These are phyloP conservation scores for Chiloscyllium plagiosum DNA, from an alignment of 2,113 vertebrate genomes.

Conservation along the genomic window DNA sequence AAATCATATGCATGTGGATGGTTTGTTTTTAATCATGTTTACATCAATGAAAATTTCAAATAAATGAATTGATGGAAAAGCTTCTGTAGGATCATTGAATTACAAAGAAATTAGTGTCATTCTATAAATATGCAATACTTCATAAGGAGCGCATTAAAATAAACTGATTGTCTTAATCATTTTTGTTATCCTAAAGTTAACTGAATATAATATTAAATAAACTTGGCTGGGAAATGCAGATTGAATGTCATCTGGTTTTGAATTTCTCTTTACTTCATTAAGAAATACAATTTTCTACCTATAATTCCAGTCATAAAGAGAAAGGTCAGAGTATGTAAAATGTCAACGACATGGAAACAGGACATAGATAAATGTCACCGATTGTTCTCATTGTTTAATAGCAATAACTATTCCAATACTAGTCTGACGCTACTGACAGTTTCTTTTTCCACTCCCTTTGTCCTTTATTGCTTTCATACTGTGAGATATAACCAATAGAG, in stretches of 20 bases:
- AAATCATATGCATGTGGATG: constrained; percentile 6
- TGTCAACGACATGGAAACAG: constrained; percentile 9
- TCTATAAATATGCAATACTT: constrained; percentile 9
- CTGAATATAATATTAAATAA: constrained; percentile 17
- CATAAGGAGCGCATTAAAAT: constrained; percentile 5
- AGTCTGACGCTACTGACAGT: not conserved
- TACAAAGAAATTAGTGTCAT: constrained; percentile 13
- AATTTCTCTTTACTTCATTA: not conserved
- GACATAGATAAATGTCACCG: not conserved
- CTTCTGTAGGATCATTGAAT: not conserved
- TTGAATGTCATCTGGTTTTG: not conserved
- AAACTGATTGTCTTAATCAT: constrained; percentile 26
- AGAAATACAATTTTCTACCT: not conserved
- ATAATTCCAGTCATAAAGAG: not conserved
- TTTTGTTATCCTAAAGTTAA: constrained; percentile 14
- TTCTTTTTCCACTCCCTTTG: not conserved
- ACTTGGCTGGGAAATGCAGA: not conserved
- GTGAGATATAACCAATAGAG: not conserved
- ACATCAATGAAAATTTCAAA: constrained; percentile 3
- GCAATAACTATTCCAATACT: constrained; percentile 9
- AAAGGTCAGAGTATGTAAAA: not conserved
- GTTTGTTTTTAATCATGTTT: constrained; percentile 22
- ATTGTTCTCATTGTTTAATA: not conserved
- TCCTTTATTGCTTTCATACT: not conserved
- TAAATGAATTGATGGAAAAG: constrained; percentile 4